Evolutionary conservation across 1,140 invertebrate species (phyloP).

Genomic region (Listronotus oregonensis): DNA sequence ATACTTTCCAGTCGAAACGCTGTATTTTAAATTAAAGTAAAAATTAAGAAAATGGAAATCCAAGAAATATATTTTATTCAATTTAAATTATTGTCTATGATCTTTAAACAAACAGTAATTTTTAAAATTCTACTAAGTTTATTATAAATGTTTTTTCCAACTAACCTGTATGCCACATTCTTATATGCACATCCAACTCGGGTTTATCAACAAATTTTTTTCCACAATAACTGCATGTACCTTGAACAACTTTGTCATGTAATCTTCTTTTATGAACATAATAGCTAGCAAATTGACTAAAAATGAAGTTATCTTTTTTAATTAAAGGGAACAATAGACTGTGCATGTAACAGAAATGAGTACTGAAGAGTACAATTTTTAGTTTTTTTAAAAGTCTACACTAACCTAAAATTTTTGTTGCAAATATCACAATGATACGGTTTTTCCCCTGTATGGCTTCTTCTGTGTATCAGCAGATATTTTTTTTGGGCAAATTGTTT

Average conservation of each 20-base stretch:
- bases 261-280: slow-evolving; percentile 6
- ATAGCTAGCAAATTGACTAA: slow-evolving; percentile 1
- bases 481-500: slow-evolving; percentile 1
- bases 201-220: slow-evolving; percentile 5
- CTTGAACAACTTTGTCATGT: slow-evolving; percentile 3
- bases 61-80: no score
- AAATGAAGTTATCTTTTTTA: no score
- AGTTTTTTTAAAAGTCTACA: no score
- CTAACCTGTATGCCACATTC: slow-evolving; percentile 3
- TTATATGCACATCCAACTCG: neutral
- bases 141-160: neutral
- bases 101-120: no score
- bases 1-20: no score
- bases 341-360: no score
- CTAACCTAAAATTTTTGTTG: slow-evolving; percentile 1
- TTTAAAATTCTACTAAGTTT: neutral
- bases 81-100: no score
- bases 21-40: no score
- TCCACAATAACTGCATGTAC: slow-evolving; percentile 1
- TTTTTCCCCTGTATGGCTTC: slow-evolving; percentile 1
- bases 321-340: no score
- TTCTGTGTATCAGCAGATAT: neutral
- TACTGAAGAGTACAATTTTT: no score
- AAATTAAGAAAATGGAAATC: no score
- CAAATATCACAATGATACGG: slow-evolving; percentile 2